Conservation (phyloP, 2,797 vertebrate species). For the Mastacembelus armatus region DNA sequence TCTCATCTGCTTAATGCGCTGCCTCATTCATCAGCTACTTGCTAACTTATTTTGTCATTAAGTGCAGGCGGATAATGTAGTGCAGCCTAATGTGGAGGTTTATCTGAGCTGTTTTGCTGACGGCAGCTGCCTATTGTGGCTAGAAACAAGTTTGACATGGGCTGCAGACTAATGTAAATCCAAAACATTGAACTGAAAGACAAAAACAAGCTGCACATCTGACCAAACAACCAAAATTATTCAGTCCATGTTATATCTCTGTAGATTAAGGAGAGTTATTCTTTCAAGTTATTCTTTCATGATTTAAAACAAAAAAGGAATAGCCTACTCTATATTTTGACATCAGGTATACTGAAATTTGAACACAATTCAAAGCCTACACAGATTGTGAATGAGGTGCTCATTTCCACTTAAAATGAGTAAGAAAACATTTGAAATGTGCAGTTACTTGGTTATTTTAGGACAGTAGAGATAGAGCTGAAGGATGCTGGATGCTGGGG, state of each 20-base stretch:
- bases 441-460: constrained; percentile 20
- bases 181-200: neutral
- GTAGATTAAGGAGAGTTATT: no score
- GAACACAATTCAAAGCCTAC: neutral
- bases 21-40: neutral
- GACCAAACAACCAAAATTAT: no score
- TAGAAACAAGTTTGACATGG: no score
- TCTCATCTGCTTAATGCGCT: neutral
- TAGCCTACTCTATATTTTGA: neutral
- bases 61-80: neutral
- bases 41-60: neutral
- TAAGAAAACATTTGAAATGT: neutral
- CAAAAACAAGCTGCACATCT: no score
- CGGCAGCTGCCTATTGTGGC: neutral
- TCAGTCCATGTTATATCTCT: no score
- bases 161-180: no score
- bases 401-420: neutral
- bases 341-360: neutral
- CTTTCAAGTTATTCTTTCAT: no score
- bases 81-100: no score
- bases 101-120: neutral
- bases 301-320: no score
- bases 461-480: constrained; percentile 34
- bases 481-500: constrained; percentile 59
- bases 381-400: neutral